Percentiles rank a stretch among this genome's conserved stretches.
Evolutionary conservation across 2,888 invertebrate genomes (phyloP).

Genomic region (Anoplius nigerrimus): DNA sequence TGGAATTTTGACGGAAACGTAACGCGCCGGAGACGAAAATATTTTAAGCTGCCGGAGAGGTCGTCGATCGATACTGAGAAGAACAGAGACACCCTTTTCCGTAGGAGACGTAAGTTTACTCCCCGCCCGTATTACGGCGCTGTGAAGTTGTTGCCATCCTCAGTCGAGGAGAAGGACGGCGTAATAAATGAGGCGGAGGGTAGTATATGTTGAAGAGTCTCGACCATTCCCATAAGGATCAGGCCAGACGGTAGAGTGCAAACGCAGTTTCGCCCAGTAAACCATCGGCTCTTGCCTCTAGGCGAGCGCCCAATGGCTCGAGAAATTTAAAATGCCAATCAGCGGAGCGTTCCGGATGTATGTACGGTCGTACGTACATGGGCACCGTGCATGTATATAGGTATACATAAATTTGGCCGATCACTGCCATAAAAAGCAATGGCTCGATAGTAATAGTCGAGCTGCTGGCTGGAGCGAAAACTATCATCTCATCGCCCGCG

Average conservation of each 20-base stretch:
- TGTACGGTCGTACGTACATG: constrained; percentile 8
- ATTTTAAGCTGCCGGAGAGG: too few relatives aligned
- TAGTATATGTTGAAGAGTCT: constrained; percentile 12
- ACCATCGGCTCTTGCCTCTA: constrained; percentile 32
- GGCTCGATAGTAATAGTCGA: constrained; percentile 64
- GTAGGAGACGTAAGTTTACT: too few relatives aligned
- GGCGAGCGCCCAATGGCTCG: constrained; percentile 63
- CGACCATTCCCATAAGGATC: constrained; percentile 11
- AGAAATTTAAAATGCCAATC: constrained; percentile 72
- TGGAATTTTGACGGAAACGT: too few relatives aligned
- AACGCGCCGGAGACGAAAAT: too few relatives aligned
- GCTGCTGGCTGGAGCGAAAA: constrained; percentile 56
- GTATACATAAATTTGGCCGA: constrained; percentile 54
- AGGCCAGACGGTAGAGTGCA: constrained; percentile 17
- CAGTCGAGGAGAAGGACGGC: too few relatives aligned
- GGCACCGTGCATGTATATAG: not conserved
- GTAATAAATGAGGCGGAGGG: not conserved
- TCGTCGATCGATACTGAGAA: too few relatives aligned
- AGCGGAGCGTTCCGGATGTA: constrained; percentile 64
- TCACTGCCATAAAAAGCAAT: constrained; percentile 69
- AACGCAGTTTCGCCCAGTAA: constrained; percentile 30
- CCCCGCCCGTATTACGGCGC: too few relatives aligned
- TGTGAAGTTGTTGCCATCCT: too few relatives aligned
- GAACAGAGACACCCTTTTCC: too few relatives aligned
- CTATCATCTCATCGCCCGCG: constrained; percentile 44